A percentile compares a stretch with the other conserved stretches of the same genome.
phyloP scores from a whole-genome alignment of 2,113 vertebrate species.

The Danionella cerebrum region DNA sequence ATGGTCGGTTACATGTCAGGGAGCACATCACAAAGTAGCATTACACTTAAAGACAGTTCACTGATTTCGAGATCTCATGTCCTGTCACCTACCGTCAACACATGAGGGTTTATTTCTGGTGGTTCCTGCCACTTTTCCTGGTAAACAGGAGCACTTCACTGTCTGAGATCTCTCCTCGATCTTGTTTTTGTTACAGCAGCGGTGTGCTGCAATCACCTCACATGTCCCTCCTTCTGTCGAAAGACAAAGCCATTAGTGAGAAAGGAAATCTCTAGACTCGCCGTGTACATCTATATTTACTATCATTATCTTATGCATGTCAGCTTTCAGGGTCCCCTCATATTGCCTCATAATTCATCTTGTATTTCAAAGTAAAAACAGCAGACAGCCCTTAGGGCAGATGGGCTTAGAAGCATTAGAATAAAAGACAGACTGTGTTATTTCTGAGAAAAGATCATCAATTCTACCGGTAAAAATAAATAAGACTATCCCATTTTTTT shows the following conservation, averaged over 20 bases:
- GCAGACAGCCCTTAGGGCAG: background rate
- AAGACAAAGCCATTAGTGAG: slow-evolving; percentile 21
- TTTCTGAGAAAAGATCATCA: no score
- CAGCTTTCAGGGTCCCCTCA: background rate
- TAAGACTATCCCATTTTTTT: no score
- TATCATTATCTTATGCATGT: background rate
- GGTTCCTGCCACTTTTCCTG: slow-evolving; percentile 75
- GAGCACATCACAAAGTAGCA: no score
- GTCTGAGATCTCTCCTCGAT: slow-evolving; percentile 78
- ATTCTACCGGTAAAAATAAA: no score
- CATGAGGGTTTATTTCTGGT: slow-evolving; percentile 74
- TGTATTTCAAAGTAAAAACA: background rate
- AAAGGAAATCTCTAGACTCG: background rate
- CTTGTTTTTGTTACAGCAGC: slow-evolving; percentile 76
- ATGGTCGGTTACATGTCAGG: background rate
- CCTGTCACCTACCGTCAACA: slow-evolving; percentile 66
- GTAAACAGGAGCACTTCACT: slow-evolving; percentile 76
- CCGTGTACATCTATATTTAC: background rate
- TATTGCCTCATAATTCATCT: slow-evolving; percentile 4
- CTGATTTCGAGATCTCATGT: background rate
- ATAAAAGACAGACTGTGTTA: no score
- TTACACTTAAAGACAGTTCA: background rate
- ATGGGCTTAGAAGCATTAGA: background rate
- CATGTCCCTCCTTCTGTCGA: slow-evolving; percentile 71
- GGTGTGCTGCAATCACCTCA: slow-evolving; percentile 72